These are phyloP conservation scores for Camponotus floridanus DNA, from an alignment of 1,140 invertebrate species.

Conservation along the genomic window DNA sequence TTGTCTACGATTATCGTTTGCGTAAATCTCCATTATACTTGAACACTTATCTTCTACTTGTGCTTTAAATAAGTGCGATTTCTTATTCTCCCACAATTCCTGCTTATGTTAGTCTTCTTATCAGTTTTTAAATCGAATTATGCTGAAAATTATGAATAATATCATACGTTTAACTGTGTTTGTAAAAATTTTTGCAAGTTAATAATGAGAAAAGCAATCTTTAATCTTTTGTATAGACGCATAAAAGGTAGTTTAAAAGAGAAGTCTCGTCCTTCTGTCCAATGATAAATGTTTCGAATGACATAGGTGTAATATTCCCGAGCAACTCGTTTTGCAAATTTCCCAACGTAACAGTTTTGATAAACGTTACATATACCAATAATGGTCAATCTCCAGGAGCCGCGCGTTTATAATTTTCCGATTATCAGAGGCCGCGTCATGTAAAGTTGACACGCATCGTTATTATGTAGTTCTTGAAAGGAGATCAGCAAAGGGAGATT, in stretches of 20 bases:
- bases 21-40: too few relatives aligned
- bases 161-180: neutral
- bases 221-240: neutral
- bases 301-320: neutral
- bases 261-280: neutral
- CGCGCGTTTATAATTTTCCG: slow-evolving; percentile 29
- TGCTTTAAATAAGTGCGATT: too few relatives aligned
- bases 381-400: neutral
- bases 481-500: slow-evolving; percentile 21
- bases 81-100: too few relatives aligned
- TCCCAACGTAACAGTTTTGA: neutral
- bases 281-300: neutral
- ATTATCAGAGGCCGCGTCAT: slow-evolving; percentile 39
- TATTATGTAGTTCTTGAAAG: slow-evolving; percentile 62
- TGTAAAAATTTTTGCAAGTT: neutral
- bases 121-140: too few relatives aligned
- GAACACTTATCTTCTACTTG: too few relatives aligned
- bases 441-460: slow-evolving; percentile 48
- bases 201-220: neutral
- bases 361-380: neutral
- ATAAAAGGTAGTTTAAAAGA: neutral
- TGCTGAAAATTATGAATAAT: neutral
- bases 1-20: too few relatives aligned
- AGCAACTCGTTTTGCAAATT: neutral
- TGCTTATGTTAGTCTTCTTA: too few relatives aligned